Evolutionary conservation across 1,140 invertebrate genomes (phyloP).

Genomic region (Polypedilum pembai): DNA sequence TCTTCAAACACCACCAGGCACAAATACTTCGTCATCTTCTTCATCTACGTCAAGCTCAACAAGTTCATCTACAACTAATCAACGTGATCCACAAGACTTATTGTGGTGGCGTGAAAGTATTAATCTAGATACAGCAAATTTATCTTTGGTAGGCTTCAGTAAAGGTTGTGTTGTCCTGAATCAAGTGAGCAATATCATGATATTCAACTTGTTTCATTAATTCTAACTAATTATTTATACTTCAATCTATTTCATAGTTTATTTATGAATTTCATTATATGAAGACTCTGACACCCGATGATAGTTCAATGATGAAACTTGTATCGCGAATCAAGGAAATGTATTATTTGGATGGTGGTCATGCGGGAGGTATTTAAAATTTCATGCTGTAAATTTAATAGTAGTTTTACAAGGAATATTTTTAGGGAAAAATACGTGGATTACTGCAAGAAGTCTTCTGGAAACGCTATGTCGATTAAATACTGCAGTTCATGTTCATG

Average conservation of each 20-base stretch:
- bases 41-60: neutral
- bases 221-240: conserved; percentile 27
- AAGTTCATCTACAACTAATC: conserved; percentile 30
- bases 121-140: conserved; percentile 46
- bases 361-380: conserved; percentile 55
- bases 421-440: conserved; percentile 65
- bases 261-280: conserved; percentile 73
- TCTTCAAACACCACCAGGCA: conserved; percentile 30
- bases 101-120: conserved; percentile 46
- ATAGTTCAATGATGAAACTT: conserved; percentile 50
- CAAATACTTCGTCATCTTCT: neutral
- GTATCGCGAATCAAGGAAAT: conserved; percentile 59
- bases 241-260: conserved; percentile 43
- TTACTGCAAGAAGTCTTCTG: conserved; percentile 62
- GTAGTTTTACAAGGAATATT: neutral
- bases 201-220: conserved; percentile 25
- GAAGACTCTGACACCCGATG: conserved; percentile 55
- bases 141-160: conserved; percentile 74
- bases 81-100: conserved; percentile 35
- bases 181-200: conserved; percentile 49
- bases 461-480: conserved; percentile 60
- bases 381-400: neutral
- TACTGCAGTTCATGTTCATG: conserved; percentile 65
- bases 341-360: conserved; percentile 84
- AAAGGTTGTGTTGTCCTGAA: conserved; percentile 89